Percentiles rank a stretch among this genome's conserved stretches.
Conservation (phyloP, 2,888 invertebrate species). For the Cryptocheilus praepositus region DNA sequence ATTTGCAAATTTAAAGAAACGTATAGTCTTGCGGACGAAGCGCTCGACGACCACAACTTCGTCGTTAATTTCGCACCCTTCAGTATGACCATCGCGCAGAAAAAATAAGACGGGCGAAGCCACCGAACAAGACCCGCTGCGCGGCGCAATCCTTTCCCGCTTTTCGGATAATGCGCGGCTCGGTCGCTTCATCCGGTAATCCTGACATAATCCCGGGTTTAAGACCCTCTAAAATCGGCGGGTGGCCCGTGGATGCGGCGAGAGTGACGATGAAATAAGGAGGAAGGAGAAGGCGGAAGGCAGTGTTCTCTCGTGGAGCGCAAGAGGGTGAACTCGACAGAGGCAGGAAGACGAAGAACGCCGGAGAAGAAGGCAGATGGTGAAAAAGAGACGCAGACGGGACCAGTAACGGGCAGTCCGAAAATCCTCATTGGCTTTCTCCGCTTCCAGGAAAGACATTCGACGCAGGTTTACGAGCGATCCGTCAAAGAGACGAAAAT, state of each 20-base stretch:
- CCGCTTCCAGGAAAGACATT: slow-evolving; percentile 60
- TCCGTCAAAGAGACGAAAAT: slow-evolving; percentile 68
- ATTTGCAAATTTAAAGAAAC: too few species aligned
- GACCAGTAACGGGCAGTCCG: slow-evolving; percentile 16
- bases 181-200: slow-evolving; percentile 44
- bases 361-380: neutral
- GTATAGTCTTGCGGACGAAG: too few species aligned
- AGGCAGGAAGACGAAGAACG: neutral
- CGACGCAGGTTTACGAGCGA: slow-evolving; percentile 67
- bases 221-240: slow-evolving; percentile 63
- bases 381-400: neutral
- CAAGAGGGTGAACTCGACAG: slow-evolving; percentile 2
- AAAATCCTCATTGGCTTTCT: slow-evolving; percentile 56
- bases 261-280: slow-evolving; percentile 12
- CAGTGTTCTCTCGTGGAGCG: slow-evolving; percentile 8
- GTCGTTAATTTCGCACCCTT: neutral
- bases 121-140: too few species aligned
- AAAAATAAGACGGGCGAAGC: slow-evolving; percentile 23
- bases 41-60: too few species aligned
- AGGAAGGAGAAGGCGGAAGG: slow-evolving; percentile 2
- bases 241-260: slow-evolving; percentile 52
- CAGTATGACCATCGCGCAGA: too few species aligned
- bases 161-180: slow-evolving; percentile 16
- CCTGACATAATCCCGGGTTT: slow-evolving; percentile 66
- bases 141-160: slow-evolving; percentile 13